Conservation (phyloP, 2,113 vertebrate genomes). For the Microcebus jonahi region DNA sequence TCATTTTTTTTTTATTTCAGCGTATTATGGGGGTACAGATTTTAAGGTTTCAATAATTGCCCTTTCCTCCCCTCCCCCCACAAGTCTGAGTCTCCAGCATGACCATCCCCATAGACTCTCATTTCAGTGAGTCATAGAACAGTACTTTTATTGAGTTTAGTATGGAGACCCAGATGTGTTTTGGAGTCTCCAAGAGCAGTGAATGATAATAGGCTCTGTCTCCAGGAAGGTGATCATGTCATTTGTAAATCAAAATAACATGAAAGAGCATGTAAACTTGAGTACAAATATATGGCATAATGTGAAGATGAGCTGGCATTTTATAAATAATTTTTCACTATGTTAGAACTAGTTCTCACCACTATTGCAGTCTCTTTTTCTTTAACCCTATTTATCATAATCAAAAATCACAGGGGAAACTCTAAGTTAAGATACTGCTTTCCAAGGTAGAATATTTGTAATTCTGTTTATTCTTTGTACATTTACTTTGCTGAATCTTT, state of each 20-base stretch:
- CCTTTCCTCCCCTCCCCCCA: too few relatives aligned
- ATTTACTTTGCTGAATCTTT: constrained; percentile 63
- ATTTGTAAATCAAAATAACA: constrained; percentile 27
- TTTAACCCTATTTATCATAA: constrained; percentile 32
- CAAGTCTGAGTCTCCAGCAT: too few relatives aligned
- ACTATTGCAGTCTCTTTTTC: neutral
- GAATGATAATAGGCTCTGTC: neutral
- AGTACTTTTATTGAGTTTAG: neutral
- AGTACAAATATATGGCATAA: neutral
- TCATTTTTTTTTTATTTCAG: neutral
- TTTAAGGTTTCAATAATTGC: too few relatives aligned
- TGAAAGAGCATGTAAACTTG: neutral
- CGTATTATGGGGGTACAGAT: too few relatives aligned
- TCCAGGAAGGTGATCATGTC: neutral
- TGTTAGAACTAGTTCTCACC: neutral
- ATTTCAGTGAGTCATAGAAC: neutral
- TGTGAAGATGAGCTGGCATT: neutral
- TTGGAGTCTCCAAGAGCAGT: neutral
- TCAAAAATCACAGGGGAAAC: constrained; percentile 46
- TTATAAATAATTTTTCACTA: neutral
- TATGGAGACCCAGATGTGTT: neutral
- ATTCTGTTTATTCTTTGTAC: constrained; percentile 62
- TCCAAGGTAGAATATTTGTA: constrained; percentile 48
- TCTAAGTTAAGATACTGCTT: constrained; percentile 13
- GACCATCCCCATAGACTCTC: neutral